These are phyloP conservation scores for Gallinago stenura DNA, from an alignment of 2,797 vertebrate genomes.

Conservation along the genomic window DNA sequence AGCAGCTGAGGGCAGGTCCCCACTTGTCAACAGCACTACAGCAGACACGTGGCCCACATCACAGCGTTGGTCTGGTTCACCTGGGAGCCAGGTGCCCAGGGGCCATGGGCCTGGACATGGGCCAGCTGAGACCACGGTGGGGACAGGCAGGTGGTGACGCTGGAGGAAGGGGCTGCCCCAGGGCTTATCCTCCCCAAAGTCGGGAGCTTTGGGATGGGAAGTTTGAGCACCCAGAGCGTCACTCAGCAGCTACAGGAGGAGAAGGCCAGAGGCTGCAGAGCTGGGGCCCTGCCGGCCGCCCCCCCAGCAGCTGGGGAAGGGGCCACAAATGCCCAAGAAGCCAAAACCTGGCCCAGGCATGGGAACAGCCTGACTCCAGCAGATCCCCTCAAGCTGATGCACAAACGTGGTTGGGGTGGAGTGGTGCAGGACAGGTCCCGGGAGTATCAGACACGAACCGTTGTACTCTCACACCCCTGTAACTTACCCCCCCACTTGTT, in stretches of 20 bases:
- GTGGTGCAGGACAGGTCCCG: not conserved
- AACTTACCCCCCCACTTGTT: not conserved
- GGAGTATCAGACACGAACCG: accelerated
- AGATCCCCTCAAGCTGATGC: not conserved
- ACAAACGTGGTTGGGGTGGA: accelerated
- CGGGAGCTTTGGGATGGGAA: accelerated
- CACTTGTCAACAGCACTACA: accelerated
- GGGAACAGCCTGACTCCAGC: accelerated
- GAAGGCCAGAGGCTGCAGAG: not conserved
- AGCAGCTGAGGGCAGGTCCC: not conserved
- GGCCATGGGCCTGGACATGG: accelerated
- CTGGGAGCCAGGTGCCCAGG: accelerated
- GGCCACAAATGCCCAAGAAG: not conserved
- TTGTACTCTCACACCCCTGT: accelerated
- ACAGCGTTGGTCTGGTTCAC: accelerated
- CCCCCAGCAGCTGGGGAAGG: not conserved
- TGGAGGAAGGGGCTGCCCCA: not conserved
- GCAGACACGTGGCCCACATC: accelerated
- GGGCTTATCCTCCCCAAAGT: not conserved
- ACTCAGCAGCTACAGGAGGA: accelerated
- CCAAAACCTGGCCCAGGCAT: not conserved
- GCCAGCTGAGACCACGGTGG: accelerated
- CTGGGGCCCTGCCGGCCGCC: not conserved
- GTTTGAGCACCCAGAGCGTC: not conserved
- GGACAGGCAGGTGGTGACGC: accelerated